A percentile compares a stretch with the other conserved stretches of the same genome.
Evolutionary conservation across 2,113 vertebrate species (phyloP).

Genomic region (Percopsis transmontana): DNA sequence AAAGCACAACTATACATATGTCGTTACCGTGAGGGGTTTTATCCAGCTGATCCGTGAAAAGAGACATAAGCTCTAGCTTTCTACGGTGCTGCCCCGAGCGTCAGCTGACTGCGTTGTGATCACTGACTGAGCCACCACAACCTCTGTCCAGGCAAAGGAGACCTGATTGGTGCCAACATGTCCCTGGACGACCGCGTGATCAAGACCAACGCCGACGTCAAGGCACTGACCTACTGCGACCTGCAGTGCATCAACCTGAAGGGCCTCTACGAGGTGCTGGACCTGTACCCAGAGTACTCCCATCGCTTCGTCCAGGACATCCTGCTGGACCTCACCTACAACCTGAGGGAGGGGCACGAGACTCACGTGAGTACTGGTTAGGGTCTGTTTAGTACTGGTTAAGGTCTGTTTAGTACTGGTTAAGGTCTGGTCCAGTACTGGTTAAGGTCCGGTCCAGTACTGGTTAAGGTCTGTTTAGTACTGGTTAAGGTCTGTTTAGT

Average conservation of each 20-base stretch:
- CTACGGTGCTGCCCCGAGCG: too few species aligned
- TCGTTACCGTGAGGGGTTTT: too few species aligned
- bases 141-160: conserved; percentile 87
- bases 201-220: conserved; percentile 95
- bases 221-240: conserved; percentile 95
- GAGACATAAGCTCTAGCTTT: too few species aligned
- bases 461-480: too few species aligned
- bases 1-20: too few species aligned
- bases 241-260: conserved; percentile 93
- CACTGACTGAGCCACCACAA: too few species aligned
- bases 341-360: conserved; percentile 93
- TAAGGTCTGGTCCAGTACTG: neutral
- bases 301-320: conserved; percentile 92
- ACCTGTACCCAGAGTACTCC: conserved; percentile 94
- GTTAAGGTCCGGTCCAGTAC: too few species aligned
- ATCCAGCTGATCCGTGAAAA: too few species aligned
- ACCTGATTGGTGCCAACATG: conserved; percentile 93
- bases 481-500: too few species aligned
- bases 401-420: neutral
- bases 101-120: too few species aligned
- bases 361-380: conserved; percentile 82
- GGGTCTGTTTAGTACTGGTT: neutral
- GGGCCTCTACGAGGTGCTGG: conserved; percentile 92
- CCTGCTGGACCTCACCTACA: conserved; percentile 94
- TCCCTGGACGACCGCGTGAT: conserved; percentile 92